Conservation (phyloP, 2,113 vertebrate species). For the Nerophis lumbriciformis region DNA sequence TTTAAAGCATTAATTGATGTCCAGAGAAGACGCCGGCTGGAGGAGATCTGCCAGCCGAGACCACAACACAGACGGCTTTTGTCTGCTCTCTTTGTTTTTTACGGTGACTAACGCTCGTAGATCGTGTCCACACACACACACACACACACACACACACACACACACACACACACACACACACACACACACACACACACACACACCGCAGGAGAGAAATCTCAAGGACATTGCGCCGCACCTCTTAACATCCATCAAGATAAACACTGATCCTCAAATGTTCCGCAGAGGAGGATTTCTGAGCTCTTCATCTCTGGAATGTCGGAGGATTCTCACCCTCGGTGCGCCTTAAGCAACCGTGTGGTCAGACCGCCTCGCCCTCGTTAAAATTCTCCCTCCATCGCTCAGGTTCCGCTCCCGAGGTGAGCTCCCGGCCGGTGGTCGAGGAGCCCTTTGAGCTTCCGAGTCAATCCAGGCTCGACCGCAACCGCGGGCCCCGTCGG, state of each 20-base stretch:
- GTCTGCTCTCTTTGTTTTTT: slow-evolving; percentile 44
- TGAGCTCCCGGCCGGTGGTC: slow-evolving; percentile 57
- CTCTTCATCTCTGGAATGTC: slow-evolving; percentile 14
- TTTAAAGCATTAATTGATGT: slow-evolving; percentile 70
- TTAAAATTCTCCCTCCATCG: slow-evolving; percentile 42
- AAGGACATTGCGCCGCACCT: slow-evolving; percentile 37
- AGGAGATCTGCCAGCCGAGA: slow-evolving; percentile 45
- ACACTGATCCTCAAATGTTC: slow-evolving; percentile 16
- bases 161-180: background rate
- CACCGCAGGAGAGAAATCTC: slow-evolving; percentile 14
- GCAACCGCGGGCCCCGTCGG: slow-evolving; percentile 65
- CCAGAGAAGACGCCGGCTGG: slow-evolving; percentile 45
- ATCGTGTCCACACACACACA: slow-evolving; percentile 20
- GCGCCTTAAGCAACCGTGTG: slow-evolving; percentile 29
- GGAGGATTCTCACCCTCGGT: slow-evolving; percentile 9
- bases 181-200: background rate
- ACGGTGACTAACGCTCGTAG: slow-evolving; percentile 19
- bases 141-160: background rate
- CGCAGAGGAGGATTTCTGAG: slow-evolving; percentile 10
- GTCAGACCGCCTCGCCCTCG: slow-evolving; percentile 23
- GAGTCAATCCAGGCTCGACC: slow-evolving; percentile 59
- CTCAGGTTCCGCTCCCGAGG: slow-evolving; percentile 42
- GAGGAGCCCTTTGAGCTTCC: slow-evolving; percentile 60
- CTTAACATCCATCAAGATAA: slow-evolving; percentile 12
- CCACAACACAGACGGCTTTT: slow-evolving; percentile 38